Evolutionary conservation across 2,113 vertebrate genomes (phyloP).

Genomic region (Myanophis thanlyinensis): DNA sequence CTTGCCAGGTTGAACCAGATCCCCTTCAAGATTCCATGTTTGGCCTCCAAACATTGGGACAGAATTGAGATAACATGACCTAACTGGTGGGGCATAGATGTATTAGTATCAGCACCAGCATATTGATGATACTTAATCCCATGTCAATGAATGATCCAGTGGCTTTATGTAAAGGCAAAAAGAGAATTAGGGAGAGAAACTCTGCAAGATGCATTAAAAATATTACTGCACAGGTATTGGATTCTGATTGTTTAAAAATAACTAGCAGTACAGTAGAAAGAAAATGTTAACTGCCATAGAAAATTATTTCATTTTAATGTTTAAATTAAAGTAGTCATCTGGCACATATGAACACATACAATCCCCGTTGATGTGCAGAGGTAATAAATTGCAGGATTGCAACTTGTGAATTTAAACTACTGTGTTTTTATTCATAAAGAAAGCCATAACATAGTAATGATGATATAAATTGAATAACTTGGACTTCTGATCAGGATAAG

Average conservation of each 20-base stretch:
- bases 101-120: background rate
- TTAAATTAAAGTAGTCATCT: conserved; percentile 1
- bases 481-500: background rate
- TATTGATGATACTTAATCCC: background rate
- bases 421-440: background rate
- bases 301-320: conserved; percentile 17
- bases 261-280: background rate
- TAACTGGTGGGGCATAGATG: background rate
- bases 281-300: background rate
- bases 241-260: background rate
- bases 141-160: background rate
- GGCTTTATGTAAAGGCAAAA: background rate
- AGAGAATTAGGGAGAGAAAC: background rate
- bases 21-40: background rate
- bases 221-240: background rate
- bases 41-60: background rate
- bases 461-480: background rate
- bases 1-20: background rate
- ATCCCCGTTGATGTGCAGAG: background rate
- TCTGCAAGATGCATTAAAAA: background rate
- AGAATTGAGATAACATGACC: background rate
- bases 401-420: conserved; percentile 20
- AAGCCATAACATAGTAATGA: background rate
- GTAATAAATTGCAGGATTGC: conserved; percentile 13
- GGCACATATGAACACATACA: background rate